phyloP scores from a whole-genome alignment of 2,113 vertebrate species.

The Hippocampus comes region DNA sequence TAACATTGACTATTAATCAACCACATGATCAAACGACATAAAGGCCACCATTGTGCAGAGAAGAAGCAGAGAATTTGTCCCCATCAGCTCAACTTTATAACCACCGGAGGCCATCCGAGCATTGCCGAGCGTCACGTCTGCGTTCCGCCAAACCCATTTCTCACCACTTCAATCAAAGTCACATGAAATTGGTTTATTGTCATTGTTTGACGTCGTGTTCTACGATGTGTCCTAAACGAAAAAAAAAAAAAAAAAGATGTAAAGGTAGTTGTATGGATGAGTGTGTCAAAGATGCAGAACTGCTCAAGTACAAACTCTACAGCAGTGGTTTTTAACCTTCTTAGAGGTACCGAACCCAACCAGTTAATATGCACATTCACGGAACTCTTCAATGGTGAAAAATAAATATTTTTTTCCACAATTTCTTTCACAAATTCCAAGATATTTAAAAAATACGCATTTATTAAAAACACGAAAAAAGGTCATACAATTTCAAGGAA shows the following conservation, averaged over 20 bases:
- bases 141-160: background rate
- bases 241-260: background rate
- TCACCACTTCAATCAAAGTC: background rate
- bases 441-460: too few species aligned
- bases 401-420: too few species aligned
- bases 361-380: too few species aligned
- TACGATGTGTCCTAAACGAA: background rate
- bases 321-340: too few species aligned
- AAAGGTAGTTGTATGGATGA: background rate
- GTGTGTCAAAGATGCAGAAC: background rate
- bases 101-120: conserved; percentile 4
- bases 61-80: conserved; percentile 7
- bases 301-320: background rate
- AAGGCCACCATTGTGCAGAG: conserved; percentile 19
- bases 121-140: background rate
- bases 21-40: conserved; percentile 26
- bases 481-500: too few species aligned
- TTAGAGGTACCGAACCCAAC: too few species aligned
- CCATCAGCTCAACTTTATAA: conserved; percentile 10
- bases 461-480: too few species aligned
- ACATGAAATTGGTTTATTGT: conserved; percentile 1
- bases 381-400: too few species aligned
- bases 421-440: too few species aligned
- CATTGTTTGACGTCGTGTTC: background rate
- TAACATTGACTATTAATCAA: conserved; percentile 8